Evolutionary conservation across 2,113 vertebrate genomes (phyloP), one percentile per base, ranked within the genome.

Genomic region (Sterrhoptilus dennistouni): DNA sequence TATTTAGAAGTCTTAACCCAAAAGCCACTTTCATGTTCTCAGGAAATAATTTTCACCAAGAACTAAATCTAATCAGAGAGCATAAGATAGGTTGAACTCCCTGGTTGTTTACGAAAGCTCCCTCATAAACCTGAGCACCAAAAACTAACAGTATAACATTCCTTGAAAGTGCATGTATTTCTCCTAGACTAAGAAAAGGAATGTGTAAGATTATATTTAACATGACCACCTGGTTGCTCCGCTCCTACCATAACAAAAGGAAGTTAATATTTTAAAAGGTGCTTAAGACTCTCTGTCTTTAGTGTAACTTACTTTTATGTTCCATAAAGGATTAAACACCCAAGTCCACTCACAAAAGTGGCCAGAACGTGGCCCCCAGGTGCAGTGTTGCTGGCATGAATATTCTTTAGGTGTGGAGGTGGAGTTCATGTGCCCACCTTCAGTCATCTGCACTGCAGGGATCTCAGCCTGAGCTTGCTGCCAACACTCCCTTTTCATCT

Each of bases 201-300:
- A 96, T 93, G 89, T 85, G 59, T 83, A 91, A 91, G 84, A 83
- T 88, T 95, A 83, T 74, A 94, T 95, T 96, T 91, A 91, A 89
- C 57, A 68, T 71, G 75, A 82, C 84, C 93, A 96, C 89, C 87
- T 93, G 93, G 82, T 88, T 71, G 90, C 68, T 95, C 35, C 2
- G 29, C 56, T 96, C 29, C 50, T 86, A 85, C 38, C 71, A 86
- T 69, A 94, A 87, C 78, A 91, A 85, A 80, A 79, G 66, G 90
- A 88, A 93, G 81, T 60, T 89, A 93, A 38, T 85, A 83, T 93
- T 97, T 96, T 94, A 91, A 86, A 93, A 91, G 63, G 59, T 90
- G 45, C 59, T 85, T 88, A 83, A 80, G 79, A 77, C 10, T 78
- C 19, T 78, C 56, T 68, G 69, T 71, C 47, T 92, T 91, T 5